These are phyloP conservation scores for Xenopus borealis DNA, from an alignment of 2,113 vertebrate species.

Conservation along the genomic window DNA sequence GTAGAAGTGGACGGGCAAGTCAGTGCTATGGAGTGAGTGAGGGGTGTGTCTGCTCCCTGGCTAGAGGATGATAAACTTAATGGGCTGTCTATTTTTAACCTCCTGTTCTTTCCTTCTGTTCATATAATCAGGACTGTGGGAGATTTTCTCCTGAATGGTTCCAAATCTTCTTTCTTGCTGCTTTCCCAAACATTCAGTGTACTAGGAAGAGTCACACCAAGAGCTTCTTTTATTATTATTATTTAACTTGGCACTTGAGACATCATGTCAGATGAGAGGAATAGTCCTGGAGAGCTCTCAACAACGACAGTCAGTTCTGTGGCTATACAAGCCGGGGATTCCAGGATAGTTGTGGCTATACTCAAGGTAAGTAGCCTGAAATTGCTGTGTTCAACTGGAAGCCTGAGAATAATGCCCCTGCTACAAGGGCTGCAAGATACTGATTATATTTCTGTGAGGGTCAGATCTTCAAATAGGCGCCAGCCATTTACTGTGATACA, in stretches of 20 bases:
- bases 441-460: too few relatives aligned
- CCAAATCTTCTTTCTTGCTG: slow-evolving; percentile 45
- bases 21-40: slow-evolving; percentile 68
- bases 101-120: slow-evolving; percentile 74
- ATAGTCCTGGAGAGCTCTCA: slow-evolving; percentile 50
- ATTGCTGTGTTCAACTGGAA: too few relatives aligned
- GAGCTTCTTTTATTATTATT: slow-evolving; percentile 22
- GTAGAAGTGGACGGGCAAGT: slow-evolving; percentile 60
- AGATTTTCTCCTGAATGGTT: slow-evolving; percentile 65
- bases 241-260: slow-evolving; percentile 10
- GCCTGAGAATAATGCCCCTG: not conserved
- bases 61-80: slow-evolving; percentile 77
- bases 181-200: slow-evolving; percentile 50
- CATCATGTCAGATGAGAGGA: slow-evolving; percentile 65
- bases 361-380: slow-evolving; percentile 72
- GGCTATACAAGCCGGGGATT: slow-evolving; percentile 76
- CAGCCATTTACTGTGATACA: too few relatives aligned
- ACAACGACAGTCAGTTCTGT: slow-evolving; percentile 80
- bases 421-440: too few relatives aligned
- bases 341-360: slow-evolving; percentile 73
- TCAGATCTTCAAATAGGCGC: too few relatives aligned
- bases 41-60: slow-evolving; percentile 72
- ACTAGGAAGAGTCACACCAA: not conserved
- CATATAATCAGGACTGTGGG: slow-evolving; percentile 60
- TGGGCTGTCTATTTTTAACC: slow-evolving; percentile 86